Evolutionary conservation across 2,888 invertebrate genomes (phyloP).

Genomic region (Cactoblastis cactorum): DNA sequence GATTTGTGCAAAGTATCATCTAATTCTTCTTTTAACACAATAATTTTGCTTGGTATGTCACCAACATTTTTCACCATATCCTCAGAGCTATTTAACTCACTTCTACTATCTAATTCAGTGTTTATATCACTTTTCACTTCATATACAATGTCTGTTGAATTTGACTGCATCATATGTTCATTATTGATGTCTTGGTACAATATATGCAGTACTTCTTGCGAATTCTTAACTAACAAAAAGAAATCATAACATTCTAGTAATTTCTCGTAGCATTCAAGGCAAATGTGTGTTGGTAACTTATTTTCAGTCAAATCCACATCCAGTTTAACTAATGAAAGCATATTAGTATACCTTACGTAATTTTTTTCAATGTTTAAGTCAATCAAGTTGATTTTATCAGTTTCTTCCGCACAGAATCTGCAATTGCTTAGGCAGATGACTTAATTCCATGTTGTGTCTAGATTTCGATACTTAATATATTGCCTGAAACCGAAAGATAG

Average conservation of each 20-base stretch:
- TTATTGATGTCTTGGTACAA: not conserved
- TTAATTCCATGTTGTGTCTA: no score
- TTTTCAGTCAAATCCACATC: not conserved
- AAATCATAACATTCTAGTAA: not conserved
- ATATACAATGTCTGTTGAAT: not conserved
- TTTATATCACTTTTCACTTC: not conserved
- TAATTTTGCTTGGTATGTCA: no score
- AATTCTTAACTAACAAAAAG: not conserved
- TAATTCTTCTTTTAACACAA: no score
- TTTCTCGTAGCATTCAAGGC: not conserved
- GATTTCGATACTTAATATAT: no score
- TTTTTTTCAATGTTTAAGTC: not conserved
- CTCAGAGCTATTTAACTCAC: no score
- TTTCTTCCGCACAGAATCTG: not conserved
- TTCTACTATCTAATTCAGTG: no score
- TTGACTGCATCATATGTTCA: not conserved
- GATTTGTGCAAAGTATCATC: no score
- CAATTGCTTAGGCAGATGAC: not conserved
- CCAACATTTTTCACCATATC: no score
- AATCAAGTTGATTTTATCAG: not conserved
- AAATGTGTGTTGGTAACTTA: not conserved
- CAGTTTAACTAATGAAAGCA: not conserved
- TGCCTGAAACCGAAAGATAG: no score
- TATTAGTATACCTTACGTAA: not conserved
- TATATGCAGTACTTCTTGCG: not conserved